phyloP scores from a whole-genome alignment of 1,140 invertebrate species.

The Pachypsylla venusta region DNA sequence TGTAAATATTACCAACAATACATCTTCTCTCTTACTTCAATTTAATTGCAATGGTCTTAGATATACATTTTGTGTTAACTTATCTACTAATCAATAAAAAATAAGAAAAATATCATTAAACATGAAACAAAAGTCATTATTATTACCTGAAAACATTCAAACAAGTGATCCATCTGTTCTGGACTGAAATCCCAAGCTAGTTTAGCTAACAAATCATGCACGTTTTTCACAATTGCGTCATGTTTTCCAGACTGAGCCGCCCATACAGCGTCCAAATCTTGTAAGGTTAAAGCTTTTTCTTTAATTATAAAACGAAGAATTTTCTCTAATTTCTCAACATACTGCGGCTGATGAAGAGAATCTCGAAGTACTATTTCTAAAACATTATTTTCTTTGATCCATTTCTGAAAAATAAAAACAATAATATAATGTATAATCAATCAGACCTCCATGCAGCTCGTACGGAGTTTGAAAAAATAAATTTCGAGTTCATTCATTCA shows the following conservation, averaged over 20 bases:
- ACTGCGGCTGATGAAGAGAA: slow-evolving; percentile 92
- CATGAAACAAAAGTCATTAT: slow-evolving; percentile 10
- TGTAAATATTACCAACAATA: too few species aligned
- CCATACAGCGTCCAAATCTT: slow-evolving; percentile 91
- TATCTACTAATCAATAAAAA: slow-evolving; percentile 15
- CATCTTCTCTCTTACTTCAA: too few species aligned
- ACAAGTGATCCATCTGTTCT: slow-evolving; percentile 91
- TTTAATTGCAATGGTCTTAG: too few species aligned
- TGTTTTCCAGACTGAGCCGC: slow-evolving; percentile 89
- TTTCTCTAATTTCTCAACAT: slow-evolving; percentile 96
- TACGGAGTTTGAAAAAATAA: too few species aligned
- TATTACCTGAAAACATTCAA: slow-evolving; percentile 87
- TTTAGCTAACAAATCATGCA: slow-evolving; percentile 91
- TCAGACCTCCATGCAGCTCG: too few species aligned
- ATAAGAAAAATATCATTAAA: too few species aligned
- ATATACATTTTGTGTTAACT: slow-evolving; percentile 14
- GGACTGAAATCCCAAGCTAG: slow-evolving; percentile 96
- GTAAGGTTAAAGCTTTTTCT: slow-evolving; percentile 75
- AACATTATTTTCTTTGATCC: slow-evolving; percentile 93
- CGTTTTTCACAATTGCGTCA: slow-evolving; percentile 91
- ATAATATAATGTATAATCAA: too few species aligned
- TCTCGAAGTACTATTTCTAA: slow-evolving; percentile 89
- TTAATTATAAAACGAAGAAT: slow-evolving; percentile 94
- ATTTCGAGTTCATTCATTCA: too few species aligned
- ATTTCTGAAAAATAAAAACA: slow-evolving; percentile 73